Percentiles rank a stretch among this genome's conserved stretches.
Evolutionary conservation across 1,140 invertebrate genomes (phyloP).

Genomic region (Euborellia annulipes): DNA sequence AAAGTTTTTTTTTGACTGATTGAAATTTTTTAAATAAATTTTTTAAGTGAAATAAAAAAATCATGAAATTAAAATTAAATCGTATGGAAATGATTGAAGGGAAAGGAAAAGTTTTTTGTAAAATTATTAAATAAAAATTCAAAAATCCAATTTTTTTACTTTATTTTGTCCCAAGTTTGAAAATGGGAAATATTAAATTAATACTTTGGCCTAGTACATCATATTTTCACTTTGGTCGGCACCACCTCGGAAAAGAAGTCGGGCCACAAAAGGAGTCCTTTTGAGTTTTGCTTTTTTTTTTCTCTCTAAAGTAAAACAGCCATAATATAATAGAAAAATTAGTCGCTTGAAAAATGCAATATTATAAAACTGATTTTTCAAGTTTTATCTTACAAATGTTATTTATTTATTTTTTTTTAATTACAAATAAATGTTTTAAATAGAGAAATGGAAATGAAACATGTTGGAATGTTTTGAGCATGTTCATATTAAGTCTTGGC

Average conservation of each 20-base stretch:
- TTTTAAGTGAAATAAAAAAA: too few relatives aligned
- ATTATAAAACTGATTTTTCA: slow-evolving; percentile 5
- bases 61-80: too few relatives aligned
- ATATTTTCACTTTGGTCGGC: slow-evolving; percentile 15
- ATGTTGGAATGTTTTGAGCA: slow-evolving; percentile 2
- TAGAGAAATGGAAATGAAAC: neutral
- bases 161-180: slow-evolving; percentile 27
- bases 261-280: neutral
- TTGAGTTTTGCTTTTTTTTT: too few relatives aligned
- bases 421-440: slow-evolving; percentile 3
- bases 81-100: too few relatives aligned
- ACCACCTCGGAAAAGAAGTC: slow-evolving; percentile 3
- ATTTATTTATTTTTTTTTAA: neutral
- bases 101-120: neutral
- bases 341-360: slow-evolving; percentile 11
- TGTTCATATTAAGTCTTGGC: too few relatives aligned
- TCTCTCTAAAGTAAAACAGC: slow-evolving; percentile 7
- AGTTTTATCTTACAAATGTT: slow-evolving; percentile 7
- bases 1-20: too few relatives aligned
- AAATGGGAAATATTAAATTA: slow-evolving; percentile 34
- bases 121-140: neutral
- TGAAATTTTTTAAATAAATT: too few relatives aligned
- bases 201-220: slow-evolving; percentile 27
- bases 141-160: slow-evolving; percentile 10
- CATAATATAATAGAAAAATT: slow-evolving; percentile 11